Evolutionary conservation across 2,888 invertebrate species (phyloP).

Genomic region (Drosophila siamana): DNA sequence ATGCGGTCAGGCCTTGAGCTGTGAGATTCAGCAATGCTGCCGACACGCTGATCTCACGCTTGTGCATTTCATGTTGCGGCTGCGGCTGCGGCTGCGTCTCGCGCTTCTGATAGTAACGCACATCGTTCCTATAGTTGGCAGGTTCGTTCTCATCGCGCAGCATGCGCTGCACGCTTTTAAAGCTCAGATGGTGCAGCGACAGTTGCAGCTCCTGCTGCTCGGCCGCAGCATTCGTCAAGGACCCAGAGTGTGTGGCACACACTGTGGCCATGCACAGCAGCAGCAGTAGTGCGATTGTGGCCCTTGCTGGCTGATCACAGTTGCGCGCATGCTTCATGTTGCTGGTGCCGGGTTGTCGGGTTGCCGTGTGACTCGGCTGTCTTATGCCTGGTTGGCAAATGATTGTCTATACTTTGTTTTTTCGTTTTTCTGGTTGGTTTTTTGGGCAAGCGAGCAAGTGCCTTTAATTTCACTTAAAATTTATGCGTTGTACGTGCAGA

Average conservation of each 20-base stretch:
- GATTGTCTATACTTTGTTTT: constrained; percentile 14
- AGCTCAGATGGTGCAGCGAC: constrained; percentile 72
- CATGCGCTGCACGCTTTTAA: constrained; percentile 83
- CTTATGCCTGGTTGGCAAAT: constrained; percentile 31
- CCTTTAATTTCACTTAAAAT: constrained; percentile 77
- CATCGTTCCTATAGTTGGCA: constrained; percentile 72
- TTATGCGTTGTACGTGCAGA: constrained; percentile 76
- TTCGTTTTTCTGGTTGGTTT: constrained; percentile 4
- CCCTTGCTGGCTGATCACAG: constrained; percentile 51
- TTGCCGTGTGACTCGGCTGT: neutral
- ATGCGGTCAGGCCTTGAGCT: constrained; percentile 44
- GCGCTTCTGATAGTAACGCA: constrained; percentile 70
- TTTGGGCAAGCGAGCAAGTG: constrained; percentile 20
- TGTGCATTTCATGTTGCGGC: constrained; percentile 41
- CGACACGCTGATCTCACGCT: constrained; percentile 30
- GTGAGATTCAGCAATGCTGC: constrained; percentile 56
- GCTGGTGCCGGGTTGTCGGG: neutral
- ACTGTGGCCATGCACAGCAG: constrained; percentile 28
- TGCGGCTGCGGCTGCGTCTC: constrained; percentile 29
- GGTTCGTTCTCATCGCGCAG: constrained; percentile 84
- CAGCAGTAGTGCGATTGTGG: constrained; percentile 21
- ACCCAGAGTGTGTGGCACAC: constrained; percentile 12
- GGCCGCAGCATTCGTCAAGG: constrained; percentile 57
- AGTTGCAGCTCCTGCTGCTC: constrained; percentile 68
- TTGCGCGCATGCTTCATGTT: constrained; percentile 40